Base-by-base conservation (phyloP, 2,113 vertebrate genomes). In the Eclectus roratus region DNA sequence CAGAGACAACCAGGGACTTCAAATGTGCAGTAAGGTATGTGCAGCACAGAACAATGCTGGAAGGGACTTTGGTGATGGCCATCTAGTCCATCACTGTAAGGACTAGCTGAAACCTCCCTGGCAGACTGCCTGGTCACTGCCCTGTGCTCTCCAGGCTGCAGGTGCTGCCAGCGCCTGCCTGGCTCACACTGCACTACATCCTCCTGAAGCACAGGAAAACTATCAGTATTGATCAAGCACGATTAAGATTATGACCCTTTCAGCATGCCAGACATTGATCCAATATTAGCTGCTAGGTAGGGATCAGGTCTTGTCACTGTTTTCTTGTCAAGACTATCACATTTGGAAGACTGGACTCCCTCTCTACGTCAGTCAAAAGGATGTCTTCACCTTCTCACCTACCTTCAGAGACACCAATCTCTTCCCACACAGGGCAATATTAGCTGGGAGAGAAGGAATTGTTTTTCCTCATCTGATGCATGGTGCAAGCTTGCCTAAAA, bases 11-110 rank as follows among this genome's bases (percentile, higher is more conserved):
- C 29, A 13, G 14, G 16, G 8, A 21, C 80, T 63, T 5, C 2
- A 33, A 4, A 41, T 7, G 44, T 46, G 7, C 4, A 23, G 23
- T 4, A 15, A 11, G 7, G 44, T 0, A 5, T 0, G 17, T 11
- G 46, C 29, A 24, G 69, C 78, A 35, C 52, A 35, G 31, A 60
- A 9, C 19, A 13, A 2, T 1, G 1, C 74, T 12, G 31, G 9
- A 73, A 85, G 19, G 50, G 58, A 43, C 49, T 70, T 2, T 37
- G 58, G 27, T 47, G 80, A 83, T 1, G 35, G 49, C 35, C 56
- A 43, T 17, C 43, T 25, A 80, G 79, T 61, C 74, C 88, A 61
- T n/a, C 70, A 9, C 6, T 24, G 31, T 17, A 41, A 53, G 28
- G 19, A 31, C 41, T 49, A 83, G 64, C 73, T 82, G 61, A 82